phyloP scores from a whole-genome alignment of 2,888 invertebrate genomes.

The Dryococelus australis region DNA sequence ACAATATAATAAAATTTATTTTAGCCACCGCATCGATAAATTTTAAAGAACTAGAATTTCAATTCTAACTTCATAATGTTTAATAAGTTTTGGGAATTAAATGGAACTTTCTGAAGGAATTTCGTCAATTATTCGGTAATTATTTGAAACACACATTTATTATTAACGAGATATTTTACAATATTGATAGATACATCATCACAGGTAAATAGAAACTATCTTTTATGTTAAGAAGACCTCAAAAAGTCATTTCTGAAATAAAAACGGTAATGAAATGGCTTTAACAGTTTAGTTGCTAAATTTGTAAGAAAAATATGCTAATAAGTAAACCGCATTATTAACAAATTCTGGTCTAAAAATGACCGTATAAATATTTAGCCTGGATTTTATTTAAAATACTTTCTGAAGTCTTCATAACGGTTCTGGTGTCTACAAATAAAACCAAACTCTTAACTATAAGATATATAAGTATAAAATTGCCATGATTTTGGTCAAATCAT shows the following conservation, averaged over 20 bases:
- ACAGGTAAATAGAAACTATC: not conserved
- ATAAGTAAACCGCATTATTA: too few relatives aligned
- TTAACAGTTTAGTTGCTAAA: too few relatives aligned
- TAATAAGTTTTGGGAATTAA: too few relatives aligned
- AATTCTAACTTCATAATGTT: too few relatives aligned
- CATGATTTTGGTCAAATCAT: slow-evolving; percentile 2
- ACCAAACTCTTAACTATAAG: not conserved
- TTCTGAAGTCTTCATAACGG: not conserved
- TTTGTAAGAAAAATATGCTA: not conserved
- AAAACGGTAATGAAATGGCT: too few relatives aligned
- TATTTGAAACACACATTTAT: not conserved
- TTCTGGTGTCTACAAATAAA: not conserved
- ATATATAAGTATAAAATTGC: not conserved
- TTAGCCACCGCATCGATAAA: too few relatives aligned
- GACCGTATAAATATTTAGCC: too few relatives aligned
- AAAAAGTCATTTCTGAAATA: not conserved
- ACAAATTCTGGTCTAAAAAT: too few relatives aligned
- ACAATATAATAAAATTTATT: too few relatives aligned
- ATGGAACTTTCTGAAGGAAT: too few relatives aligned
- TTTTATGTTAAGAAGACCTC: not conserved
- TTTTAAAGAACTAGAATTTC: too few relatives aligned
- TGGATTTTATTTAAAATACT: not conserved
- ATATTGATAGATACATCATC: not conserved
- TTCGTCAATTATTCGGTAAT: too few relatives aligned
- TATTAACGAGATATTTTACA: not conserved